Evolutionary conservation across 2,888 invertebrate genomes (phyloP).

Genomic region (Pemphredon lugubris): DNA sequence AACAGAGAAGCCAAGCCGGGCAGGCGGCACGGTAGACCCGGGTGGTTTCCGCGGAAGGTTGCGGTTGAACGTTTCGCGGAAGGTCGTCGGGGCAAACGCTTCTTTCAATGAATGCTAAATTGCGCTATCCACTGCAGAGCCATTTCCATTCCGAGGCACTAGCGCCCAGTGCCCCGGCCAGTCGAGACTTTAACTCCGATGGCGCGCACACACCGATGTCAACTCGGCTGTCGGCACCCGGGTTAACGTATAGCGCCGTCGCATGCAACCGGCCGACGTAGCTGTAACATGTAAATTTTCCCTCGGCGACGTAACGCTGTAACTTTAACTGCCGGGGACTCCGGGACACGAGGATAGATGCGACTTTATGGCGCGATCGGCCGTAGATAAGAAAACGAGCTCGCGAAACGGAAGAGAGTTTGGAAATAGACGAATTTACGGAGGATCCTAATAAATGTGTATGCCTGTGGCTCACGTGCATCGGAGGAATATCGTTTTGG

Average conservation of each 20-base stretch:
- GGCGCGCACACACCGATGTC: conserved; percentile 49
- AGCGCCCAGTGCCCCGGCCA: neutral
- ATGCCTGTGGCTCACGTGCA: no score
- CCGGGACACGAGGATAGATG: conserved; percentile 46
- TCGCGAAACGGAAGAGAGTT: neutral
- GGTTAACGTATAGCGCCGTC: conserved; percentile 56
- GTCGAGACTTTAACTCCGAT: conserved; percentile 33
- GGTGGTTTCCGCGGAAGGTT: conserved; percentile 32
- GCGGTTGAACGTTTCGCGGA: conserved; percentile 34
- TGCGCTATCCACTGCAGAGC: conserved; percentile 45
- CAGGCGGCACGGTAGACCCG: neutral
- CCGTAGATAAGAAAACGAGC: neutral
- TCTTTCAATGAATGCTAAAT: conserved; percentile 63
- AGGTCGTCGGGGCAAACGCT: conserved; percentile 31
- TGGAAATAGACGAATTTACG: conserved; percentile 13
- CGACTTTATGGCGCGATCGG: conserved; percentile 50
- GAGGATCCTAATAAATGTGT: neutral
- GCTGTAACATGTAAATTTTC: conserved; percentile 63
- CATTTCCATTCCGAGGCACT: conserved; percentile 55
- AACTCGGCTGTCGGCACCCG: conserved; percentile 51
- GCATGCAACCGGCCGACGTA: conserved; percentile 54
- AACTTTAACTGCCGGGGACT: conserved; percentile 59
- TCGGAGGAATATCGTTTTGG: neutral
- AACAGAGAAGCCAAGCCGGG: neutral
- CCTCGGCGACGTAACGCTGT: conserved; percentile 55